Base-by-base conservation (phyloP, 2,113 vertebrate genomes). In the Lamprologus speciosus region DNA sequence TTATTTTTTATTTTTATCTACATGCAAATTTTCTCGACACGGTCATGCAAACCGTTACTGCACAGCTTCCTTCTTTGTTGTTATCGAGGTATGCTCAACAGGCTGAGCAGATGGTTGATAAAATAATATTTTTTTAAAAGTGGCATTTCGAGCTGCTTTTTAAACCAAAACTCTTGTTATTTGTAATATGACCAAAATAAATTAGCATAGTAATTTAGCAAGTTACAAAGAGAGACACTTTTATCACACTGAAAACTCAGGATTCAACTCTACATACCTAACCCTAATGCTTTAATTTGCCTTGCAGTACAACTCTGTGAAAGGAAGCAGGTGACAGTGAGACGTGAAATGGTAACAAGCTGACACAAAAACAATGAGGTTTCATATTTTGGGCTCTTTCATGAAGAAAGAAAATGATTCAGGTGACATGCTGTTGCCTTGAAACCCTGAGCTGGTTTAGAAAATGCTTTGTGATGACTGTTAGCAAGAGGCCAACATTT, bases 201-300 rank as follows among this genome's bases (percentile, higher is more conserved):
- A 26, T 75, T 75, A 5, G 23, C 14, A 28, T 12, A 47, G 21
- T 19, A 19, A 75, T 47, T 28, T 28, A 9, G 16, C 40, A 45
- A 47, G 40, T 45, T 75, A 17, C 0, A 0, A 28, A 47, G 40
- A 19, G 23, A 47, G 42, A 0, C 70, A 75, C 40, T 17, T 50
- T 47, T 19, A 28, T 31, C 21, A 45, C 8, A 26, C 0, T 70
- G 12, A 42, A 26, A 45, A 73, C 68, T 40, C 2, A 1, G 65
- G n/a, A 42, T 40, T 70, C 13, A 73, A 4, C 35, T 42, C 35
- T 3, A 42, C 21, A 47, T 42, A 2, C 42, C 14, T 47, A 26
- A 73, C 21, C 17, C 60, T 17, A 11, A 3, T 26, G 40, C 68
- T 26, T 26, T 45, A 17, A 26, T 45, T 2, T 73, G 7, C 8